Percentiles rank a stretch among this genome's conserved stretches.
Evolutionary conservation across 1,140 invertebrate genomes (phyloP).

Genomic region (Fragariocoptes setiger): DNA sequence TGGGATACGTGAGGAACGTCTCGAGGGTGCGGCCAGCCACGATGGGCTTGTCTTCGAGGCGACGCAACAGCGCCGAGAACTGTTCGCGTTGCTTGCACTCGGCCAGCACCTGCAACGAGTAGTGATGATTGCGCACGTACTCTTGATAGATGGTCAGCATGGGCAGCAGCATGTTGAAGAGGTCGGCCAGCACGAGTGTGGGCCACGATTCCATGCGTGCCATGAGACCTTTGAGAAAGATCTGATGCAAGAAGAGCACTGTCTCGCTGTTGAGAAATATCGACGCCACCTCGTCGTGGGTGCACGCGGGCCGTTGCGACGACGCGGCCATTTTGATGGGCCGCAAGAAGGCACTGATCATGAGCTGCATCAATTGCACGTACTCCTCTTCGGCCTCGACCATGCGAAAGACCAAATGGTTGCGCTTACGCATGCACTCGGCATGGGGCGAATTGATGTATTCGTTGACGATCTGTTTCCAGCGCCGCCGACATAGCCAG

Average conservation of each 20-base stretch:
- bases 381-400: conserved; percentile 69
- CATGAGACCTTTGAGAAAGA: conserved; percentile 69
- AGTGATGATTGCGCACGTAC: conserved; percentile 72
- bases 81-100: conserved; percentile 57
- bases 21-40: conserved; percentile 55
- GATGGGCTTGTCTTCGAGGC: conserved; percentile 50
- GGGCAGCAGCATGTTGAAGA: conserved; percentile 70
- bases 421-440: conserved; percentile 68
- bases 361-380: conserved; percentile 55
- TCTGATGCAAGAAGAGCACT: conserved; percentile 69
- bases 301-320: conserved; percentile 65
- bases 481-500: conserved; percentile 62
- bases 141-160: conserved; percentile 82
- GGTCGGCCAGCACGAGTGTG: conserved; percentile 55
- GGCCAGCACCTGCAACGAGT: conserved; percentile 60
- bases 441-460: conserved; percentile 80
- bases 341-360: conserved; percentile 63
- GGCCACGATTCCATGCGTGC: conserved; percentile 74
- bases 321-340: conserved; percentile 70
- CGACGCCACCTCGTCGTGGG: conserved; percentile 74
- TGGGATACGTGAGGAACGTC: conserved; percentile 67
- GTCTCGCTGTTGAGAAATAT: conserved; percentile 79
- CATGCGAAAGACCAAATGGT: conserved; percentile 68
- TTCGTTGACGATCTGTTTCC: conserved; percentile 81
- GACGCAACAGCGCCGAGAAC: conserved; percentile 42